phyloP scores from a whole-genome alignment of 2,113 vertebrate species.

The Delphinapterus leucas region DNA sequence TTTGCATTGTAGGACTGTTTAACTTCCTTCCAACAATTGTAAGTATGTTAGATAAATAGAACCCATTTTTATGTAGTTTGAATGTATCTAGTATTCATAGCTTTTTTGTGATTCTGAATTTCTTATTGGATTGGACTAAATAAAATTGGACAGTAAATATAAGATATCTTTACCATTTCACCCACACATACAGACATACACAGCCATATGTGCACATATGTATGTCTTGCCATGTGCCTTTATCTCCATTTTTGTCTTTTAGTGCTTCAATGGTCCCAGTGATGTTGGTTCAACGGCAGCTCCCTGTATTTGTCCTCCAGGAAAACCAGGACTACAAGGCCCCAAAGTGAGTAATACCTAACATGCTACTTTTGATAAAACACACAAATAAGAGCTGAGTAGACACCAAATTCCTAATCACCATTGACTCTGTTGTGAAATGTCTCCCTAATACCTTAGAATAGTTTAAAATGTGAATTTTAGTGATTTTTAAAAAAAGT shows the following conservation, averaged over 20 bases:
- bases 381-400: neutral
- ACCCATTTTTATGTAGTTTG: neutral
- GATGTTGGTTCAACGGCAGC: slow-evolving; percentile 88
- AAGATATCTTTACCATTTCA: neutral
- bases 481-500: neutral
- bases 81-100: neutral
- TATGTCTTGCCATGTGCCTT: neutral
- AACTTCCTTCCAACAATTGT: slow-evolving; percentile 45
- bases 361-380: neutral
- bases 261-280: slow-evolving; percentile 92
- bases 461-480: neutral
- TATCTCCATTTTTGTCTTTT: slow-evolving; percentile 67
- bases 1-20: slow-evolving; percentile 64
- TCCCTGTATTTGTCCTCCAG: slow-evolving; percentile 92
- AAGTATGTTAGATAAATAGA: slow-evolving; percentile 53
- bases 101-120: neutral
- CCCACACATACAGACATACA: neutral
- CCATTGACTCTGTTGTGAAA: neutral
- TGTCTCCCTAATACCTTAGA: neutral
- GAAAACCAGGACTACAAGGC: slow-evolving; percentile 90
- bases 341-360: slow-evolving; percentile 83
- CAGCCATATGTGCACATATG: fast-evolving
- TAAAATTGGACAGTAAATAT: neutral
- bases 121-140: neutral
- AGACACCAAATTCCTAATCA: neutral